These are phyloP conservation scores for Crotalus helleri DNA, from an alignment of 2,113 vertebrate genomes.

Conservation along the genomic window DNA sequence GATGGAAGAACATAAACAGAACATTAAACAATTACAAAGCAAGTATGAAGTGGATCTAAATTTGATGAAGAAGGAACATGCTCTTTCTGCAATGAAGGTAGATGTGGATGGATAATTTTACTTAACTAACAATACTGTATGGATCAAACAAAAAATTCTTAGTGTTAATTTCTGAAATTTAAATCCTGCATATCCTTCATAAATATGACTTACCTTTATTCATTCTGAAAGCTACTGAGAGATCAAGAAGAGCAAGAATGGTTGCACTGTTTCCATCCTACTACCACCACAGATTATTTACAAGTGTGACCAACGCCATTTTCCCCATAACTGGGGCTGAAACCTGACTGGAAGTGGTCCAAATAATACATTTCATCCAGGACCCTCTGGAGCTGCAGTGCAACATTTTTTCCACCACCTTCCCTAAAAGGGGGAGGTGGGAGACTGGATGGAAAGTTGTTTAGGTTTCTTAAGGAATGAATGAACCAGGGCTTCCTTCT, in stretches of 20 bases:
- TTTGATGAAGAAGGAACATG: conserved; percentile 81
- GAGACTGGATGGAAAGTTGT: neutral
- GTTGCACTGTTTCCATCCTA: neutral
- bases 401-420: neutral
- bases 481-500: neutral
- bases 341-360: neutral
- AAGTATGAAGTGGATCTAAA: conserved; percentile 77
- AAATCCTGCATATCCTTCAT: neutral
- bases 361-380: neutral
- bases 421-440: neutral
- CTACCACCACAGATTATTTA: neutral
- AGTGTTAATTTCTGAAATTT: neutral
- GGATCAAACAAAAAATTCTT: neutral
- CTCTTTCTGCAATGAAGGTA: conserved; percentile 83
- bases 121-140: neutral
- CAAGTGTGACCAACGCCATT: neutral
- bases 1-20: conserved; percentile 71
- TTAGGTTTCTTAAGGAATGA: neutral
- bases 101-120: neutral
- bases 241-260: neutral
- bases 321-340: neutral
- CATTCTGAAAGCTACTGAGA: neutral
- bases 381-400: neutral
- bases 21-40: conserved; percentile 72
- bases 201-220: conserved; percentile 5